Evolutionary conservation across 1,140 invertebrate genomes (phyloP), one percentile per base, ranked within the genome.

Genomic region (Apis mellifera): DNA sequence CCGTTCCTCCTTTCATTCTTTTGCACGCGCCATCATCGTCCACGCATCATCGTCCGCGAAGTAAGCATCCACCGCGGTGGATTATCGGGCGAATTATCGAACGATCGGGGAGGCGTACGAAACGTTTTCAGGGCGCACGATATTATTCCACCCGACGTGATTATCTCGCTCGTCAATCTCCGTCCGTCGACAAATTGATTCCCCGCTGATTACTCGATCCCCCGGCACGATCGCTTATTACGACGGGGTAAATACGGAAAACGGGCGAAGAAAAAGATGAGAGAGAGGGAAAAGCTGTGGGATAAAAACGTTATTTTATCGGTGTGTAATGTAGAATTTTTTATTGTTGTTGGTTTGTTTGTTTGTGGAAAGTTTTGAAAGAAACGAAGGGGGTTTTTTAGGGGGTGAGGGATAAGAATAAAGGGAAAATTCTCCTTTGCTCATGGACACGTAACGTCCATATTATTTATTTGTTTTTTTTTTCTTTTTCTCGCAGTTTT

Each of bases 181-280:
- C 78, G 26, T 73, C 78, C 78, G 78, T 48, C 78, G 78, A 80
- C 78, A 80, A 80, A 80, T 80, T 80, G 78, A 80, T 80, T 79
- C 69, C 69, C 69, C 59, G 78, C 78, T 73, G 70, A 74, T 80
- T 55, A 80, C 78, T 59, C 26, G 78, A 74, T 72, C 78, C 70
- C 78, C 78, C 59, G 78, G 59, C 59, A 79, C 78, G 78, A 79
- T 79, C 78, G 78, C 69, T 79, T 73, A 73, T 79, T 79, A 73
- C 57, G 42, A 48, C 48, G 1, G 59, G 60, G 70, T 73, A 80
- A 80, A 74, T 80, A 74, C 42, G 70, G 74, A 65, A n/a, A n/a
- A 74, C 57, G 68, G 26, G 12, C 60, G 54, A 74, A 50, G 60
- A 80, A 80, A 50, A 60, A 23, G 78, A 21, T n/a, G 26, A 64